Evolutionary conservation across 2,113 vertebrate genomes (phyloP).

Genomic region (Hoplias malabaricus): DNA sequence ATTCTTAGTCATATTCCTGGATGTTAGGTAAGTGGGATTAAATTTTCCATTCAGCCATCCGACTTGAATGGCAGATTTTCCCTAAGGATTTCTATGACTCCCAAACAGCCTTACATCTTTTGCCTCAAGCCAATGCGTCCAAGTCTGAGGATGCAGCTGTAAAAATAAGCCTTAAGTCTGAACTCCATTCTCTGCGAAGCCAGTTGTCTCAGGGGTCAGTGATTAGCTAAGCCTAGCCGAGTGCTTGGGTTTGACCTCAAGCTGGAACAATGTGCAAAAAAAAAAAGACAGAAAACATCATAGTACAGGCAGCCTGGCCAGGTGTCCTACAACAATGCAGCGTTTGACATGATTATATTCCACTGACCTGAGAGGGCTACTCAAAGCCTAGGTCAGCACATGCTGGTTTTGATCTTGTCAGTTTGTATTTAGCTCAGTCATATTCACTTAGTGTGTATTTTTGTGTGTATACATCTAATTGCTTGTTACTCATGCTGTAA

Average conservation of each 20-base stretch:
- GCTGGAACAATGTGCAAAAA: conserved; percentile 16
- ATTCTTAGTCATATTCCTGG: too few species aligned
- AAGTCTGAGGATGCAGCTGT: conserved; percentile 40
- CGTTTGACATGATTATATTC: conserved; percentile 35
- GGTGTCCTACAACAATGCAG: conserved; percentile 43
- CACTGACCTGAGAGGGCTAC: conserved; percentile 15
- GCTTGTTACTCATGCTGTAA: neutral
- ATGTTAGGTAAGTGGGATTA: too few species aligned
- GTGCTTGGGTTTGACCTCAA: conserved; percentile 36
- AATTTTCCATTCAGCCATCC: too few species aligned
- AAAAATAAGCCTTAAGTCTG: conserved; percentile 31
- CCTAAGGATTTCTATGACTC: neutral
- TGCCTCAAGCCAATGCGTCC: neutral
- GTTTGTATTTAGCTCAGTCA: conserved; percentile 28
- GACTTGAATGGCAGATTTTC: neutral
- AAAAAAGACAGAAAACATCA: conserved; percentile 25
- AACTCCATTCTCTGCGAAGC: neutral
- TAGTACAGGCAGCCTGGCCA: conserved; percentile 18
- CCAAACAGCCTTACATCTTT: conserved; percentile 19
- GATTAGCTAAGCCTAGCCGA: conserved; percentile 24
- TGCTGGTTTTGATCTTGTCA: conserved; percentile 40
- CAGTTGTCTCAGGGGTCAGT: conserved; percentile 41
- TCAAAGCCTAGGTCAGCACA: conserved; percentile 19
- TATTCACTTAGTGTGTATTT: neutral
- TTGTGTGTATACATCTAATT: neutral